Conservation (phyloP, 2,888 invertebrate species). For the Chymomyza caudatula region DNA sequence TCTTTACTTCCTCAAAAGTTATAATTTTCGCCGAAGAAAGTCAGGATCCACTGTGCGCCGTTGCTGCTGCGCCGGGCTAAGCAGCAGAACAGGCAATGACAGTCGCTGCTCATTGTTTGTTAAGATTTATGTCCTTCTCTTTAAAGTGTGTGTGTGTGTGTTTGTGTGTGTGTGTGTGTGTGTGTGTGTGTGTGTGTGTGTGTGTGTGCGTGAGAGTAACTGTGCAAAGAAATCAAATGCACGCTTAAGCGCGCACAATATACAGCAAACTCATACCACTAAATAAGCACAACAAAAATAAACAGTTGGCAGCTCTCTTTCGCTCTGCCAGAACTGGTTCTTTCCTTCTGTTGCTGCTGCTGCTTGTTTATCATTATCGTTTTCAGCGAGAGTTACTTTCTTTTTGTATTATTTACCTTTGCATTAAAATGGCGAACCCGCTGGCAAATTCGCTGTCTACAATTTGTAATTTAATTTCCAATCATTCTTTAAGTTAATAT, state of each 20-base stretch:
- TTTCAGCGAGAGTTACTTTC: conserved; percentile 31
- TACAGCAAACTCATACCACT: background rate
- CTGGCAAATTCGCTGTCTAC: conserved; percentile 5
- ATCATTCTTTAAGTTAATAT: background rate
- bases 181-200: background rate
- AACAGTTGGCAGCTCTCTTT: background rate
- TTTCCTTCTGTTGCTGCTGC: conserved; percentile 10
- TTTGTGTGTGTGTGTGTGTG: conserved; percentile 2
- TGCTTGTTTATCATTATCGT: conserved; percentile 43
- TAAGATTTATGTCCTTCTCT: conserved; percentile 62
- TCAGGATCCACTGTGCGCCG: too few relatives aligned
- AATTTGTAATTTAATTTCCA: background rate
- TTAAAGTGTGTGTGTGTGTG: conserved; percentile 43
- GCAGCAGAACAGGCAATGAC: background rate
- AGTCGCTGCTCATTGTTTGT: conserved; percentile 37
- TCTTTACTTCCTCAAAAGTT: too few relatives aligned
- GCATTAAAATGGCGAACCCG: conserved; percentile 29
- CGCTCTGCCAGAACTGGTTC: background rate
- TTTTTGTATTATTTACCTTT: conserved; percentile 49
- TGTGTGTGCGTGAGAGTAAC: conserved; percentile 8
- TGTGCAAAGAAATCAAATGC: conserved; percentile 48
- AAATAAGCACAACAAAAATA: background rate
- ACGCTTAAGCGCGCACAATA: conserved; percentile 31
- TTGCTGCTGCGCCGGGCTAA: conserved; percentile 4
- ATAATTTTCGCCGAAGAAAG: too few relatives aligned